Base-by-base conservation (phyloP, 2,797 vertebrate species). In the Cyprinella venusta region DNA sequence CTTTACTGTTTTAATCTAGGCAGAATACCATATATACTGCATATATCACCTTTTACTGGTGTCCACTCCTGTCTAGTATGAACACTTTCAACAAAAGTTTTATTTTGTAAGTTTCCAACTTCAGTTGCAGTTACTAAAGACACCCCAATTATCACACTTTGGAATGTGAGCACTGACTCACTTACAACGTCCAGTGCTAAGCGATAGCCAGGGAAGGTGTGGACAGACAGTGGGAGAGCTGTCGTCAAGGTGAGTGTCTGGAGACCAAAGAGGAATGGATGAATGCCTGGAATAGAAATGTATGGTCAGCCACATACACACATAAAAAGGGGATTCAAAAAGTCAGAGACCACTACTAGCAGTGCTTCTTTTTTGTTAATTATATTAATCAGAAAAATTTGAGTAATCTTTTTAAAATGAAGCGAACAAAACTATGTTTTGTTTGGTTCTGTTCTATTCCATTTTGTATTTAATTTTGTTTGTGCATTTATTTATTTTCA, bases 271-370 rank as follows among this genome's bases (percentile, higher is more conserved):
- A 61, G 67, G 40, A 65, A 54, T 24, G 65, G 77, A 54, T 24
- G 10, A 64, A 83, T 81, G 61, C 21, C 61, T 69, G 24, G 42
- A 78, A 86, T 84, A 76, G 50, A 88, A 84, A 76, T 45, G 54
- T 42, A 26, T 26, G n/a, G 8, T 19, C 2, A 0, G 7, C 8
- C 24, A 76, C 26, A 30, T 38, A 80, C 65, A 76, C 8, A 56
- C 26, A 48, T 19, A 80, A n/a, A n/a, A 67, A 63, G 36, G 30
- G 10, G 10, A 72, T 45, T 24, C 1, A 24, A 69, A 42, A 45
- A 45, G 24, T 9, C 42, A 26, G 15, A 71, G 4, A 71, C 69
- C 42, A 30, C 2, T 48, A 18, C 13, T 48, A 4, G 30, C 8
- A 19, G 2, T 6, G 24, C 24, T 42, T 40, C 6, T 26, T 70